Base-by-base conservation (phyloP, 2,113 vertebrate species). In the Pristiophorus japonicus region DNA sequence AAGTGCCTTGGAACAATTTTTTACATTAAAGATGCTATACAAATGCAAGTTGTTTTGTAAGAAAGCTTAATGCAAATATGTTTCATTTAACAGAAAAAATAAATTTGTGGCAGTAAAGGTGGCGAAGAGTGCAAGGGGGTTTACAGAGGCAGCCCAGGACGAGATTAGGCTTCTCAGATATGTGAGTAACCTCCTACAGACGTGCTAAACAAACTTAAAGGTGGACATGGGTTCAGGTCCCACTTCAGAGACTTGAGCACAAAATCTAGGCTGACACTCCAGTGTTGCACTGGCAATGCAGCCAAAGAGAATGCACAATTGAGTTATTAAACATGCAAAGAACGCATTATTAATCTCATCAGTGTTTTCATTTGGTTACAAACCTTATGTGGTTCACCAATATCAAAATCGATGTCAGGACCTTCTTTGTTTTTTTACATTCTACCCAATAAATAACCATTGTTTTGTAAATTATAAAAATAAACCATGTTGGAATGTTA, bases 61-160 rank as follows among this genome's bases (percentile, higher is more conserved):
- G 38, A 81, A 81, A 22, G 38, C 78, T 78, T 22, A 59, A 90
- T 62, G 11, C 51, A 34, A 30, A 34, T 59, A 59, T 51, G 12
- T 70, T 73, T 47, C 27, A 67, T 94, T 81, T 95, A 65, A 30
- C 96, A 97, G 97, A 95, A 97, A 96, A 96, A 97, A 97, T 96
- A 97, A 96, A 11, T 96, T 96, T 0, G 98, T 99, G 0, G 98
- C 98, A 22, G 97, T 98, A 96, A 99, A 99, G 96, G 97, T 98
- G 95, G 96, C 98, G 96, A 98, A 98, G 96, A 98, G 98, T n/a
- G 98, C 97, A 11, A 96, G 97, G 91, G 97, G 97, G 51, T 98
- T 98, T 96, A 96, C 97, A 8, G 97, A 98, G 95, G 97, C 97
- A 11, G 98, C 98, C 38, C 97, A 98, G 95, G 98, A 98, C 0